phyloP scores from a whole-genome alignment of 2,113 vertebrate species.

The Mionectes macconnelli region DNA sequence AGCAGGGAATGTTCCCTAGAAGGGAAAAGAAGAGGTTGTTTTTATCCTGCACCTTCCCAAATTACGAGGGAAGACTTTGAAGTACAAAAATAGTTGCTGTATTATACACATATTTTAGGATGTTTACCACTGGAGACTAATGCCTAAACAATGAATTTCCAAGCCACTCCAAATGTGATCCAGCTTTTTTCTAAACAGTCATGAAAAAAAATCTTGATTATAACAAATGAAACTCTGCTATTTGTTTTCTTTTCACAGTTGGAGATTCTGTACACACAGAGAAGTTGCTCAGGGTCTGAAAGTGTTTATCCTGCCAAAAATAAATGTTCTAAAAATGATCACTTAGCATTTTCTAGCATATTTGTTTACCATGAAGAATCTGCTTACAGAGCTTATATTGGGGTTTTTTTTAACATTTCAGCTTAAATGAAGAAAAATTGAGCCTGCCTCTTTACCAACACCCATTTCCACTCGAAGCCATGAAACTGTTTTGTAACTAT shows the following conservation, averaged over 20 bases:
- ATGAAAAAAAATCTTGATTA: constrained; percentile 17
- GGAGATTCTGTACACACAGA: constrained; percentile 53
- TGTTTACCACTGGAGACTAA: constrained; percentile 47
- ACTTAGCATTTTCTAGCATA: constrained; percentile 44
- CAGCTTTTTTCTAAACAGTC: constrained; percentile 58
- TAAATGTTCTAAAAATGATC: constrained; percentile 61
- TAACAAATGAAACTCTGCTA: constrained; percentile 35
- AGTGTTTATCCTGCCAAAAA: constrained; percentile 64
- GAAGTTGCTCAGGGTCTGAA: constrained; percentile 54
- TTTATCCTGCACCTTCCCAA: constrained; percentile 44
- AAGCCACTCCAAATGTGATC: constrained; percentile 38
- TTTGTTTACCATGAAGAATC: constrained; percentile 59
- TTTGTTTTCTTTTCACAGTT: constrained; percentile 67
- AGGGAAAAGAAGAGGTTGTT: neutral
- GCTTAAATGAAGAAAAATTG: neutral
- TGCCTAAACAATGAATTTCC: constrained; percentile 55
- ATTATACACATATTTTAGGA: constrained; percentile 50
- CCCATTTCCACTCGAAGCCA: constrained; percentile 20
- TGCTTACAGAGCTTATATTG: constrained; percentile 59
- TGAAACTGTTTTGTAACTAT: constrained; percentile 29
- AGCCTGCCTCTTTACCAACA: neutral
- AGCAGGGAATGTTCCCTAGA: neutral
- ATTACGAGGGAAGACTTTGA: constrained; percentile 38
- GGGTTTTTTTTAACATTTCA: constrained; percentile 11
- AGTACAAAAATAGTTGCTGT: constrained; percentile 59